phyloP scores from a whole-genome alignment of 2,888 invertebrate species.

The Oxyteleia sp. region DNA sequence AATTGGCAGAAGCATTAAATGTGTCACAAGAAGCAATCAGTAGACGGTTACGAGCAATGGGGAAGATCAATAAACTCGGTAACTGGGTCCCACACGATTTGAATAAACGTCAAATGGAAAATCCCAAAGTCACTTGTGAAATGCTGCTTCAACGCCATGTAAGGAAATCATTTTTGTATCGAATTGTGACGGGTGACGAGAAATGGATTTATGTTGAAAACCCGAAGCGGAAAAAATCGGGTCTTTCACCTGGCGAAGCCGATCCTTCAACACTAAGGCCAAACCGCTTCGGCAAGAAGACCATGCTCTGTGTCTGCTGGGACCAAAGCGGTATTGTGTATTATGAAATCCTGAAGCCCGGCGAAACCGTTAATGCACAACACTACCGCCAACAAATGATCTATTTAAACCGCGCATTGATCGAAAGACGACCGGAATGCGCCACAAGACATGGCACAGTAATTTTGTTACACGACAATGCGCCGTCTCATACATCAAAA shows the following conservation, averaged over 20 bases:
- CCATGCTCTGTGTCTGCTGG: too few relatives aligned
- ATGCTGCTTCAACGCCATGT: conserved; percentile 27
- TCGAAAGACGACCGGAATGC: conserved; percentile 17
- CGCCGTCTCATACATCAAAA: conserved; percentile 24
- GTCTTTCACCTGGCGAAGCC: neutral
- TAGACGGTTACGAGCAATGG: conserved; percentile 40
- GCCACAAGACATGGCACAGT: conserved; percentile 22
- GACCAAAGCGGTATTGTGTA: too few relatives aligned
- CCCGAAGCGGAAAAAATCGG: neutral
- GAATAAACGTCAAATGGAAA: conserved; percentile 19
- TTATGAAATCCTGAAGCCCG: too few relatives aligned
- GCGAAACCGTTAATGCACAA: neutral
- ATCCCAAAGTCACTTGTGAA: conserved; percentile 33
- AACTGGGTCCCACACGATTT: conserved; percentile 18
- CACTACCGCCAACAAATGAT: too few relatives aligned
- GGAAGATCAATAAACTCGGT: conserved; percentile 40
- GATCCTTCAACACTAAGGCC: neutral
- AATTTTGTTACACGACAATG: conserved; percentile 26
- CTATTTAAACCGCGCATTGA: too few relatives aligned
- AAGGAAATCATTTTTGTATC: conserved; percentile 41
- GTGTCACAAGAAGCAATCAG: conserved; percentile 50
- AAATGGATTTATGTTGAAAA: conserved; percentile 5
- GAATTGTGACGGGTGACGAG: conserved; percentile 39
- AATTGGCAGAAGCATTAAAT: conserved; percentile 59
- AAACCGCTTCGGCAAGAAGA: too few relatives aligned